These are phyloP conservation scores for Holacanthella duospinosa DNA, from an alignment of 2,888 invertebrate genomes.

Conservation along the genomic window DNA sequence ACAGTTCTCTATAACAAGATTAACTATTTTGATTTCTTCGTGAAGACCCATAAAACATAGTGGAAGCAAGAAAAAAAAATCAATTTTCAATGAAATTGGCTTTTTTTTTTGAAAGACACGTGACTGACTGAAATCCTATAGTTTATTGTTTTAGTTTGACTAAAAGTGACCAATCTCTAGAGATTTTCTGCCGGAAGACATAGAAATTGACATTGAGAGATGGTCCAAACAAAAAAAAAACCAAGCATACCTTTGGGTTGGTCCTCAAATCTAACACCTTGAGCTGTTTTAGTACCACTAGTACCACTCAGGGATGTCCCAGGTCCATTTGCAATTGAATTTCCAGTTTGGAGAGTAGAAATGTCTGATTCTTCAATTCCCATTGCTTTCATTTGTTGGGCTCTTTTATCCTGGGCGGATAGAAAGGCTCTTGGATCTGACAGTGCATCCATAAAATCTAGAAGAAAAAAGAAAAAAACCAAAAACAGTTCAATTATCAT, in stretches of 20 bases:
- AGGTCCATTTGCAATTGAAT: constrained; percentile 1
- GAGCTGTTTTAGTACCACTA: constrained; percentile 26
- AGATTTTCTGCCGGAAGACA: too few relatives aligned
- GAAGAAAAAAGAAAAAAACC: constrained; percentile 12
- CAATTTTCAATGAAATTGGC: too few relatives aligned
- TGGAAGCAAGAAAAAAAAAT: too few relatives aligned
- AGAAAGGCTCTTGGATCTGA: constrained; percentile 96
- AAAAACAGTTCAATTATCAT: neutral
- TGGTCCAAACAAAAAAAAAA: too few relatives aligned
- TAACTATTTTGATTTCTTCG: too few relatives aligned
- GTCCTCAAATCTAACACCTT: constrained; percentile 36
- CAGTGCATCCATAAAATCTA: constrained; percentile 95
- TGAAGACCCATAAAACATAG: too few relatives aligned
- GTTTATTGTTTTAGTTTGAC: too few relatives aligned
- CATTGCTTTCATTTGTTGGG: constrained; percentile 91
- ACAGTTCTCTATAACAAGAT: too few relatives aligned
- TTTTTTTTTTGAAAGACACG: too few relatives aligned
- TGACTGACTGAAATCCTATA: too few relatives aligned
- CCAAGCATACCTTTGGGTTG: constrained; percentile 35
- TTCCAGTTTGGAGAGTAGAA: constrained; percentile 39
- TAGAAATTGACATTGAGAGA: too few relatives aligned
- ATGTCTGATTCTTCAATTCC: constrained; percentile 73
- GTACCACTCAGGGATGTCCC: constrained; percentile 13
- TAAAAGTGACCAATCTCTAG: too few relatives aligned
- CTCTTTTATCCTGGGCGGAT: constrained; percentile 83